Percentiles rank a stretch among this genome's conserved stretches.
Conservation (phyloP, 2,888 invertebrate genomes). For the Scelioninae gen. 1 region DNA sequence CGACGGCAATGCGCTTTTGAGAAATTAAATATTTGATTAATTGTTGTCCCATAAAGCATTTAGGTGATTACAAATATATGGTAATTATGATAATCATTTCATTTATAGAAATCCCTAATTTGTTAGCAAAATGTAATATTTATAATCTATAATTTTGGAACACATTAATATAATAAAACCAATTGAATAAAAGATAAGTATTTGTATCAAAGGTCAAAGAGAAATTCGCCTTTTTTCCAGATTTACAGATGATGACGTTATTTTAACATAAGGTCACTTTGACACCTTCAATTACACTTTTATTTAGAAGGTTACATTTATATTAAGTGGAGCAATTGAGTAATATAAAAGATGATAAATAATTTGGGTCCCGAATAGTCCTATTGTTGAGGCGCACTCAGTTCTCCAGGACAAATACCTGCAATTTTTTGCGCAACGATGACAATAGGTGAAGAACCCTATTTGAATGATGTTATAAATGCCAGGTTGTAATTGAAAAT, state of each 20-base stretch:
- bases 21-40: not conserved
- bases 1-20: not conserved
- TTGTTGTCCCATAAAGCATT: not conserved
- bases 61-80: too few relatives aligned
- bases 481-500: slow-evolving; percentile 72
- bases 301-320: not conserved
- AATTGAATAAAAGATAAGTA: too few relatives aligned
- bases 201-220: too few relatives aligned
- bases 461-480: slow-evolving; percentile 64
- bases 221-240: too few relatives aligned
- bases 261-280: too few relatives aligned
- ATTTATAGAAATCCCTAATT: too few relatives aligned
- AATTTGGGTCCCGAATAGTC: slow-evolving; percentile 3
- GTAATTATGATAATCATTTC: too few relatives aligned
- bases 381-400: slow-evolving; percentile 24
- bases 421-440: slow-evolving; percentile 39
- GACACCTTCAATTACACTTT: too few relatives aligned
- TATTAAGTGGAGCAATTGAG: slow-evolving; percentile 18
- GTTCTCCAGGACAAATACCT: slow-evolving; percentile 25
- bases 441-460: slow-evolving; percentile 46
- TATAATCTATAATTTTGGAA: too few relatives aligned
- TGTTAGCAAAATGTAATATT: too few relatives aligned
- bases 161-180: too few relatives aligned
- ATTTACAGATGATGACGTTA: too few relatives aligned
- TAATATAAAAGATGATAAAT: slow-evolving; percentile 23